phyloP scores from a whole-genome alignment of 2,888 invertebrate genomes.

The Aphidius colemani region DNA sequence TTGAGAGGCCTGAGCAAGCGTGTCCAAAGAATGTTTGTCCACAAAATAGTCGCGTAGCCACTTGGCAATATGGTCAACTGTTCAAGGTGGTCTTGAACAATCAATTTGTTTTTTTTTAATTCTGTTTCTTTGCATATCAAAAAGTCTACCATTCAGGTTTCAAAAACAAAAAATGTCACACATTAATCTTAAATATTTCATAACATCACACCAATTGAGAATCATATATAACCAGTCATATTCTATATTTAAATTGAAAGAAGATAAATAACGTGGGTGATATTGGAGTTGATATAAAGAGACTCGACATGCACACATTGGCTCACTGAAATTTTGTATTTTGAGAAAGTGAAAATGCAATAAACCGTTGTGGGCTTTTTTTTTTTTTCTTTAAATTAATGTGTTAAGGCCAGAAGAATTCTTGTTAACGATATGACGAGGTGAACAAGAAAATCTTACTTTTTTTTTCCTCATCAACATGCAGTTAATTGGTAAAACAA shows the following conservation, averaged over 20 bases:
- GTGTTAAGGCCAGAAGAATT: conserved; percentile 6
- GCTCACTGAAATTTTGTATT: conserved; percentile 1
- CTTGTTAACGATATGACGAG: not conserved
- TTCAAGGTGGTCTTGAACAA: conserved; percentile 32
- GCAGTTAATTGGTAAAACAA: too few relatives aligned
- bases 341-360: conserved; percentile 21
- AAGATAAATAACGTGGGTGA: conserved; percentile 1
- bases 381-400: not conserved
- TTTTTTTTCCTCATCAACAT: too few relatives aligned
- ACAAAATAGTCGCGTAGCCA: conserved; percentile 40
- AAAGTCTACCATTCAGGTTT: too few relatives aligned
- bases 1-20: conserved; percentile 36
- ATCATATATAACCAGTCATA: not conserved
- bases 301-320: conserved; percentile 2
- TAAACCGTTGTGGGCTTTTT: conserved; percentile 5
- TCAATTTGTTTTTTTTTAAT: conserved; percentile 25
- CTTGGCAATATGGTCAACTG: conserved; percentile 26
- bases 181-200: not conserved
- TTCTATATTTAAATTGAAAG: not conserved
- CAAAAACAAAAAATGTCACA: too few relatives aligned
- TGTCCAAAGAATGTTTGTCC: conserved; percentile 48
- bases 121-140: conserved; percentile 2
- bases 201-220: not conserved
- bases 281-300: not conserved
- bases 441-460: not conserved